phyloP scores from a whole-genome alignment of 2,113 vertebrate genomes.

The Mixornis gularis region DNA sequence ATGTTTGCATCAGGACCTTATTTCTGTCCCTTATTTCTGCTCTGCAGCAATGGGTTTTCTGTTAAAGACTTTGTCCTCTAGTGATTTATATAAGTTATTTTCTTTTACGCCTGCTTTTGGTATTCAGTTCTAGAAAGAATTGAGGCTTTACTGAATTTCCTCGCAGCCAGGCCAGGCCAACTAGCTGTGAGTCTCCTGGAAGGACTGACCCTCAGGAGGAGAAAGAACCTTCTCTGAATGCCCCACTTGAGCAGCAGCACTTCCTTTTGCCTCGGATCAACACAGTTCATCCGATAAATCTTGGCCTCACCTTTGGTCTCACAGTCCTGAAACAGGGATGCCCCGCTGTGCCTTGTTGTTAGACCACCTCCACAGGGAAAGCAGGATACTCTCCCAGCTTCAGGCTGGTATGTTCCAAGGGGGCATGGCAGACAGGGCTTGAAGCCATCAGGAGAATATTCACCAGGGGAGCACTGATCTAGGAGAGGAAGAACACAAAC shows the following conservation, averaged over 20 bases:
- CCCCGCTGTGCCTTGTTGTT: conserved; percentile 76
- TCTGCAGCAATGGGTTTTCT: neutral
- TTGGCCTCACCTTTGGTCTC: conserved; percentile 87
- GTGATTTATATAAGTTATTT: neutral
- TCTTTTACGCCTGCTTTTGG: neutral
- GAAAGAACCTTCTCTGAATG: neutral
- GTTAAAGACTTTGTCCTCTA: neutral
- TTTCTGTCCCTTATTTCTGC: neutral
- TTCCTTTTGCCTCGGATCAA: neutral
- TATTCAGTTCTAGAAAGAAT: neutral
- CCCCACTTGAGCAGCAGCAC: neutral
- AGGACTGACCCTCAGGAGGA: neutral
- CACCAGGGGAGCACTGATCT: conserved; percentile 88
- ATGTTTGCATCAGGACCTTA: neutral
- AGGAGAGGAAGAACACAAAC: neutral
- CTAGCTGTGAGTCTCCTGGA: neutral
- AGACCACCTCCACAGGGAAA: conserved; percentile 88
- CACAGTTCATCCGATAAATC: neutral
- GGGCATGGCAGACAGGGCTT: conserved; percentile 84
- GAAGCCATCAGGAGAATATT: conserved; percentile 88
- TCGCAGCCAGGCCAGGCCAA: neutral
- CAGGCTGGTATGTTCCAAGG: conserved; percentile 87
- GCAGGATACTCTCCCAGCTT: conserved; percentile 87
- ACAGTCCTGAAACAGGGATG: conserved; percentile 89
- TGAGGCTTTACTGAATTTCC: neutral